These are phyloP conservation scores for Cyclura pinguis DNA, from an alignment of 2,797 vertebrate species.

Conservation along the genomic window DNA sequence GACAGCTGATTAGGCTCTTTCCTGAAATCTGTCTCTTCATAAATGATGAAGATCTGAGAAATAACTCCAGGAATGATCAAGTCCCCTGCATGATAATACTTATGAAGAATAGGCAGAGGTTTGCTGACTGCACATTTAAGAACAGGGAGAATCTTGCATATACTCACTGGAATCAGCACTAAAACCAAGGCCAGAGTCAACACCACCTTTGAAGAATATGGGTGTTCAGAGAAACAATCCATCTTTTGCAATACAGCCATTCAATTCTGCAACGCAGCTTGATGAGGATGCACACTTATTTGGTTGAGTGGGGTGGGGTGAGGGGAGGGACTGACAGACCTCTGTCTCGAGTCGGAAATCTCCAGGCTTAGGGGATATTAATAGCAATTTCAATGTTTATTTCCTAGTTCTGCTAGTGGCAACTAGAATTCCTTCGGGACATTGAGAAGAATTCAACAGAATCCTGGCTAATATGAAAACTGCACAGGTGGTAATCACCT, in stretches of 20 bases:
- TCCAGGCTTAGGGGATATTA: background rate
- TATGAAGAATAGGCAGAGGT: background rate
- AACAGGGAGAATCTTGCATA: background rate
- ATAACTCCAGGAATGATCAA: background rate
- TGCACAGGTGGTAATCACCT: background rate
- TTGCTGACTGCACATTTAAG: background rate
- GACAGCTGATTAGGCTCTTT: background rate
- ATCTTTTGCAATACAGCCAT: background rate
- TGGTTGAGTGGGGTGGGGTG: background rate
- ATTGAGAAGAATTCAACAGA: background rate
- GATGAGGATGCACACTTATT: background rate
- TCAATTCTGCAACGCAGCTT: background rate
- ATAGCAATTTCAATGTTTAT: background rate
- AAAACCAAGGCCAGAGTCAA: background rate
- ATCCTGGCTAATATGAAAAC: background rate
- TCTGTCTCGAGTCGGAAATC: background rate
- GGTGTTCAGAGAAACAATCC: background rate
- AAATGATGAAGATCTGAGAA: background rate
- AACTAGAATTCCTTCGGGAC: background rate
- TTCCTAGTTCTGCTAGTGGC: background rate
- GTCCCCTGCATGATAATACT: background rate
- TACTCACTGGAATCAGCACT: background rate
- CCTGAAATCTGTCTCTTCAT: background rate
- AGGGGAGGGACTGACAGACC: background rate
- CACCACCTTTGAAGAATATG: background rate